Percentiles rank a stretch among this genome's conserved stretches.
These are phyloP conservation scores for Acanthurus lineatus DNA, from an alignment of 2,797 vertebrate genomes.

Conservation along the genomic window DNA sequence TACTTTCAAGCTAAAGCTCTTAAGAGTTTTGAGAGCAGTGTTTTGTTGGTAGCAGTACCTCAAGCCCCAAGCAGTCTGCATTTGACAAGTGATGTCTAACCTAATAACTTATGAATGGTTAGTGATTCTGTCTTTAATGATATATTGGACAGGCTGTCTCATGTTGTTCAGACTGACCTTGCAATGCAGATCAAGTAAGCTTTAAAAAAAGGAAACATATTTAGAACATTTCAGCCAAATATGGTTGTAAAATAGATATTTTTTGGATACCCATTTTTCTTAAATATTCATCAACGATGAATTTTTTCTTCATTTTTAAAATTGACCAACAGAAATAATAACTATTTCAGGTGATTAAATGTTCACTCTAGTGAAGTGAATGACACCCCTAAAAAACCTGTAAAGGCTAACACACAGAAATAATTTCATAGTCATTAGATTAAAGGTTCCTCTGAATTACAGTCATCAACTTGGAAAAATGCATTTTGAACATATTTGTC, in stretches of 20 bases:
- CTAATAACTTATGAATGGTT: slow-evolving; percentile 58
- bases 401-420: slow-evolving; percentile 3
- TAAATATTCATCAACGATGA: neutral
- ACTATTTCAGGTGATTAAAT: neutral
- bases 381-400: neutral
- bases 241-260: neutral
- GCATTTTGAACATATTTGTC: neutral
- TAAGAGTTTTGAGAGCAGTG: slow-evolving; percentile 51
- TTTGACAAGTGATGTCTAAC: slow-evolving; percentile 62
- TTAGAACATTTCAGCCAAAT: neutral
- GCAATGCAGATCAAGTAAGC: slow-evolving; percentile 16
- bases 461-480: slow-evolving; percentile 10
- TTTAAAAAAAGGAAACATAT: slow-evolving; percentile 1
- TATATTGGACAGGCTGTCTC: slow-evolving; percentile 22
- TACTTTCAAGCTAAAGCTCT: slow-evolving; percentile 45
- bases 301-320: neutral
- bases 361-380: neutral
- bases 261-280: neutral
- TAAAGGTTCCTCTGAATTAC: slow-evolving; percentile 6
- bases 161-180: slow-evolving; percentile 50
- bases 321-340: neutral
- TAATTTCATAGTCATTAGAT: neutral
- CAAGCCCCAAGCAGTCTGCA: slow-evolving; percentile 44
- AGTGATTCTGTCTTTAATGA: slow-evolving; percentile 32
- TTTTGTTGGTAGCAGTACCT: slow-evolving; percentile 47